phyloP scores from a whole-genome alignment of 2,888 invertebrate genomes.

The Acrocera orbiculus region DNA sequence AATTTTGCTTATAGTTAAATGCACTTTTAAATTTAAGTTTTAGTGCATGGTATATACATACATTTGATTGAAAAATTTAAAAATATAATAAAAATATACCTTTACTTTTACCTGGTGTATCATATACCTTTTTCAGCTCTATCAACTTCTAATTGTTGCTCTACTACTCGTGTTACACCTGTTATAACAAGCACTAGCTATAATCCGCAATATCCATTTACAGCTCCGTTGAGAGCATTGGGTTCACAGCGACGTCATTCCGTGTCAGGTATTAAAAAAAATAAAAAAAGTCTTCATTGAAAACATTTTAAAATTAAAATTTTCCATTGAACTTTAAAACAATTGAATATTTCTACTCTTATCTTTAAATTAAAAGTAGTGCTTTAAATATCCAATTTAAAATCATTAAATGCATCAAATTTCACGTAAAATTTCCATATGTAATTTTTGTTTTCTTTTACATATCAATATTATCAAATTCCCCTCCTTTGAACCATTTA shows the following conservation, averaged over 20 bases:
- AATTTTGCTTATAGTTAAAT: too few relatives aligned
- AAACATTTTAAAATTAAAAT: too few relatives aligned
- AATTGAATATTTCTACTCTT: not conserved
- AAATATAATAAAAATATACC: conserved; percentile 3
- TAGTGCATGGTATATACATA: too few relatives aligned
- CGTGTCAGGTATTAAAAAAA: conserved; percentile 14
- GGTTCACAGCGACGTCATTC: conserved; percentile 15
- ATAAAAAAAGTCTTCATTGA: not conserved
- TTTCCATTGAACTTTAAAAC: not conserved
- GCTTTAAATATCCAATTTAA: too few relatives aligned
- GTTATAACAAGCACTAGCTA: conserved; percentile 13
- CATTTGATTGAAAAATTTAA: not conserved
- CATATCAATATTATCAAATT: too few relatives aligned
- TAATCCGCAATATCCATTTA: conserved; percentile 14
- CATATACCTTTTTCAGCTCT: conserved; percentile 12
- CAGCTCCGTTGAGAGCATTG: conserved; percentile 12
- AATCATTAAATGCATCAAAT: too few relatives aligned
- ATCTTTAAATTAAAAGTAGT: too few relatives aligned
- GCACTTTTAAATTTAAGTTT: too few relatives aligned
- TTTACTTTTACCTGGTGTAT: conserved; percentile 8
- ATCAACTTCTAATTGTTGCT: conserved; percentile 12
- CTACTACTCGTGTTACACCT: conserved; percentile 11
- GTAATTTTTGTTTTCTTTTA: too few relatives aligned
- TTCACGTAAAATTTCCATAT: too few relatives aligned
- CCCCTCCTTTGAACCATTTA: too few relatives aligned